Conservation (phyloP, 1,140 invertebrate species). For the Thalassaphorura encarpata region DNA sequence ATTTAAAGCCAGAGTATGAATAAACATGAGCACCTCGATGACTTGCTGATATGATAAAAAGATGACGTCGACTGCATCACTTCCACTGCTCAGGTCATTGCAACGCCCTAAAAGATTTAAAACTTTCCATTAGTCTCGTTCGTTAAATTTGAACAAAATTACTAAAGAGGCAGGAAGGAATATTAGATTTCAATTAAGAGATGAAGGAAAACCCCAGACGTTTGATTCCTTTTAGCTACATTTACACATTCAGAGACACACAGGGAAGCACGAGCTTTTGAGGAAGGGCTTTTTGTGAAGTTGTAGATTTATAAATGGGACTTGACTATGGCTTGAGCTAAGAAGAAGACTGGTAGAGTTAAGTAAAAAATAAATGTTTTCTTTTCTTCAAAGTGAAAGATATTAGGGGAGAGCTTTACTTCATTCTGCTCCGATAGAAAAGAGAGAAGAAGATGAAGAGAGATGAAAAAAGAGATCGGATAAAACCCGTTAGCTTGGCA, state of each 20-base stretch:
- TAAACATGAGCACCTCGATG: not conserved
- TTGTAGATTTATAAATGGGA: too few relatives aligned
- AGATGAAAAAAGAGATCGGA: not conserved
- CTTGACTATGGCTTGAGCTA: too few relatives aligned
- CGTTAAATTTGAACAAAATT: not conserved
- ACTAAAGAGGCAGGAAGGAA: not conserved
- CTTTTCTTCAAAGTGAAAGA: not conserved
- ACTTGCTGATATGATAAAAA: slow-evolving; percentile 1
- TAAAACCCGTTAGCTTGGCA: not conserved
- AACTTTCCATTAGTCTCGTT: not conserved
- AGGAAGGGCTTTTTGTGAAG: too few relatives aligned
- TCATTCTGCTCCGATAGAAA: not conserved
- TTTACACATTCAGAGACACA: too few relatives aligned
- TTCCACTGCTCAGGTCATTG: slow-evolving; percentile 1
- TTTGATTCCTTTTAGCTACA: not conserved
- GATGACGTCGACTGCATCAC: not conserved
- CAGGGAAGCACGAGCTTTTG: too few relatives aligned
- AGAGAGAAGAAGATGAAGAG: not conserved
- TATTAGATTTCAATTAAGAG: not conserved
- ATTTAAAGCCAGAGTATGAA: too few relatives aligned
- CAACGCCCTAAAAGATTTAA: not conserved
- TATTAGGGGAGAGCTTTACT: not conserved
- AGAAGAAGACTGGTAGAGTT: too few relatives aligned
- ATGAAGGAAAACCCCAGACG: not conserved
- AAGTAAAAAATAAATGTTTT: not conserved